Evolutionary conservation across 2,888 invertebrate genomes (phyloP), one percentile per base, ranked within the genome.

Genomic region (Sussaba pulchella): DNA sequence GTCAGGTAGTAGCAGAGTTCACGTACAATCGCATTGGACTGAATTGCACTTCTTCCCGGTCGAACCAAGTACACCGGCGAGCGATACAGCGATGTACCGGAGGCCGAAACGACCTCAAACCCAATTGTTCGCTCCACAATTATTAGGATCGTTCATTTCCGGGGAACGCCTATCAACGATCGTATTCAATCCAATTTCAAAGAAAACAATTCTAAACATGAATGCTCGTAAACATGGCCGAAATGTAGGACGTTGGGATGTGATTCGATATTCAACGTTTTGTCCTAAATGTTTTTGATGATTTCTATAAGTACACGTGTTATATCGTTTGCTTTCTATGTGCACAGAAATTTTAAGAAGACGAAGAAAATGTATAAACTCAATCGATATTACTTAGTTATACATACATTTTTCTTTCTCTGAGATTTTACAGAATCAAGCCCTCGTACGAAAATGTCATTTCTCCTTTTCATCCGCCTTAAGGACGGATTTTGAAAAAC

Each of bases 91-190:
- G n/a, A 57, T 57, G 31, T 36, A 10, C 52, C 57, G 47, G 67
- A 67, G 72, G 70, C 72, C 54, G 14, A 9, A 12, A 39, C 36
- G 59, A 75, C 66, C 79, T 75, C 71, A 76, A 80, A 80, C 71
- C 52, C 71, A 71, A 80, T 79, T 59, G 74, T 14, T 52, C 67
- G 39, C 61, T 57, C 43, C 50, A 66, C 67, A 69, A 69, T 78
- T 78, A 69, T 78, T 54, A 54, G 45, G 54, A 66, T 45, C 75
- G 63, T 61, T 67, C 31, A 66, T 75, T 79, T 71, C 59, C 70
- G 43, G 43, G 6, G 12, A 41, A 41, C 43, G 26, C 43, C 24
- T 26, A 43, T 63, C 43, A 50, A 43, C 67, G 39, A 43, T 36
- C 9, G 26, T 17, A 31, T 59, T 74, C 61, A 26, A 70, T 74